Percentiles rank a stretch among this genome's conserved stretches.
phyloP scores from a whole-genome alignment of 2,888 invertebrate species.

The Acanthococcus lagerstroemiae region DNA sequence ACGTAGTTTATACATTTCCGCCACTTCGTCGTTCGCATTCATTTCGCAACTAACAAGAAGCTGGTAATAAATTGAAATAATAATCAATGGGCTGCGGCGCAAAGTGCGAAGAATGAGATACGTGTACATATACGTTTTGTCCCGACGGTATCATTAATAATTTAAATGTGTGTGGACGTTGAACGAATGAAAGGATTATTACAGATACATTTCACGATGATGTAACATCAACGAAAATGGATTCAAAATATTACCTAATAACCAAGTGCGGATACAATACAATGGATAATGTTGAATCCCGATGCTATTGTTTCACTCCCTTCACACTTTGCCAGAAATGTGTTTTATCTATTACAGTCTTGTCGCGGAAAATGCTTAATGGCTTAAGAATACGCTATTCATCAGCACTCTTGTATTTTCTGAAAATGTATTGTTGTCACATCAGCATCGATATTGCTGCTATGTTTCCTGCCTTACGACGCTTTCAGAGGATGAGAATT shows the following conservation, averaged over 20 bases:
- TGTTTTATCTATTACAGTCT: constrained; percentile 14
- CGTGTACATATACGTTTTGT: neutral
- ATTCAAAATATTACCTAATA: constrained; percentile 26
- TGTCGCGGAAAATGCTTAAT: constrained; percentile 21
- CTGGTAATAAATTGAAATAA: neutral
- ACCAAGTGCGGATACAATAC: constrained; percentile 4
- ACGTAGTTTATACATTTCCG: no score
- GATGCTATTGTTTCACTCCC: constrained; percentile 8
- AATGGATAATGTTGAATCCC: constrained; percentile 16
- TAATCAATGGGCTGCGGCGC: no score
- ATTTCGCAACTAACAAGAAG: no score
- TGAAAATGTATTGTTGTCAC: no score
- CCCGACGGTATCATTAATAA: constrained; percentile 29
- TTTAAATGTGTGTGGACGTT: constrained; percentile 23
- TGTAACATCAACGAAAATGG: constrained; percentile 25
- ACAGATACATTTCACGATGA: constrained; percentile 28
- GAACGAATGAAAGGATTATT: constrained; percentile 30
- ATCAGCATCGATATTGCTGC: no score
- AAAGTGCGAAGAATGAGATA: no score
- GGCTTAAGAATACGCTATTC: constrained; percentile 21
- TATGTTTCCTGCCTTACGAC: no score
- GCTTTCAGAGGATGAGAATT: no score
- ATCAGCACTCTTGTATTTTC: neutral
- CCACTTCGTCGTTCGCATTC: no score
- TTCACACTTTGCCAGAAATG: constrained; percentile 7